phyloP scores from a whole-genome alignment of 2,113 vertebrate genomes.

The Pungitius pungitius region DNA sequence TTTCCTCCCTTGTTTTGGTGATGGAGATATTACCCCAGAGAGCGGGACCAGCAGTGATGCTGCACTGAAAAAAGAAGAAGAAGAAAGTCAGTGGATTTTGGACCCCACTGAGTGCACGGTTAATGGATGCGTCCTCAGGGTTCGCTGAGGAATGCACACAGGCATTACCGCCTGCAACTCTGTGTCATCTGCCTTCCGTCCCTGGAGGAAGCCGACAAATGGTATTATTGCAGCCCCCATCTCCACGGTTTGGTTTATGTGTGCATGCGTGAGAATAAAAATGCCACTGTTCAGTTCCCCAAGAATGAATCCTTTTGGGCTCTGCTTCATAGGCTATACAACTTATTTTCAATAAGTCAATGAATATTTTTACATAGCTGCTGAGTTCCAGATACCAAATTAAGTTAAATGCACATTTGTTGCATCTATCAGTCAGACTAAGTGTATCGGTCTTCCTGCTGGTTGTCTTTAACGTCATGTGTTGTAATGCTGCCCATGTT shows the following conservation, averaged over 20 bases:
- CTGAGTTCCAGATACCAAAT: background rate
- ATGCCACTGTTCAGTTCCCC: background rate
- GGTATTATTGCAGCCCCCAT: slow-evolving; percentile 1
- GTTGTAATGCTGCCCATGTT: background rate
- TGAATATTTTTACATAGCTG: background rate
- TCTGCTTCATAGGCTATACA: background rate
- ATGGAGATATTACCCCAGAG: slow-evolving; percentile 32
- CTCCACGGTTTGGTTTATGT: slow-evolving; percentile 16
- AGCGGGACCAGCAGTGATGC: slow-evolving; percentile 24
- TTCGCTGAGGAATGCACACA: slow-evolving; percentile 56
- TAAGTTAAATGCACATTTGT: background rate
- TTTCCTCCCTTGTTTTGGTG: background rate
- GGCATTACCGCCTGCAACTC: slow-evolving; percentile 44
- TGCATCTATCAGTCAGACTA: background rate
- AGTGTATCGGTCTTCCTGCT: background rate
- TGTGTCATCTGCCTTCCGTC: slow-evolving; percentile 64
- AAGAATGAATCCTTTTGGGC: background rate
- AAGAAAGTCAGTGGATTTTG: slow-evolving; percentile 21
- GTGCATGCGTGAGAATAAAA: background rate
- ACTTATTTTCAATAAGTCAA: background rate
- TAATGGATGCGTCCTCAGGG: slow-evolving; percentile 66
- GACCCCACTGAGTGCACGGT: slow-evolving; percentile 22
- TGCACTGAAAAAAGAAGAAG: background rate
- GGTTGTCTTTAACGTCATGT: background rate
- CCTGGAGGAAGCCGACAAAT: slow-evolving; percentile 61